Evolutionary conservation across 53 echinoderm and acorn worm species (phyloP), one percentile per base, ranked within the genome.

Genomic region (Mesocentrotus franciscanus): DNA sequence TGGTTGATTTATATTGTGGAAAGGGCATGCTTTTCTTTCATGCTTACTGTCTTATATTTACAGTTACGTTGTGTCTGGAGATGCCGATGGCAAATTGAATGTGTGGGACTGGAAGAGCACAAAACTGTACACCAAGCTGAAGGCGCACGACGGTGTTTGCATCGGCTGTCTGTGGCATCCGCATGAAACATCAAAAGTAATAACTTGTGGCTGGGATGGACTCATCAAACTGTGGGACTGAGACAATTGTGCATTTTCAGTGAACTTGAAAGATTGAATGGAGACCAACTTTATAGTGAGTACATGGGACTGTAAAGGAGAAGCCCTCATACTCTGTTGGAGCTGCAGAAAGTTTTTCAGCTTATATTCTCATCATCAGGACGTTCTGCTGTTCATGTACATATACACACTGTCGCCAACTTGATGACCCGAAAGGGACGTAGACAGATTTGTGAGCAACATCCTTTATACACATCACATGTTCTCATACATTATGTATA

Each of bases 61-160:
- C 92, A 99, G 99, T 68, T 99, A 99, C 94, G 96, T 99, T 10
- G 99, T 98, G 91, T 99, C 98, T 59, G 99, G 99, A 27, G 98
- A 98, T 92, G 99, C 99, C 9, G 99, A 99, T 34, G 99, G 99
- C 17, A 97, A 97, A 94, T 95, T 99, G 29, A 99, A 99, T 94
- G 97, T 99, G 56, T 99, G 99, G 99, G 99, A 99, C 95, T 99
- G 99, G 99, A 99, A 99, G 95, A 97, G 97, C 78, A 99, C 99
- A 90, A 98, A 99, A 87, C 96, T 98, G 92, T 98, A 95, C 97
- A 96, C 96, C 92, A 97, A 96, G 95, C 94, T 99, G 81, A 99
- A 98, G 95, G 98, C 99, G n/a, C 99, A 99, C 64, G 99, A 99
- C 90, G 96, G 97, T 13, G 98, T 99, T 34, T 99, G 97, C 89